These are phyloP conservation scores for Tenthredo scrophulariae DNA, from an alignment of 2,888 invertebrate species.

Conservation along the genomic window DNA sequence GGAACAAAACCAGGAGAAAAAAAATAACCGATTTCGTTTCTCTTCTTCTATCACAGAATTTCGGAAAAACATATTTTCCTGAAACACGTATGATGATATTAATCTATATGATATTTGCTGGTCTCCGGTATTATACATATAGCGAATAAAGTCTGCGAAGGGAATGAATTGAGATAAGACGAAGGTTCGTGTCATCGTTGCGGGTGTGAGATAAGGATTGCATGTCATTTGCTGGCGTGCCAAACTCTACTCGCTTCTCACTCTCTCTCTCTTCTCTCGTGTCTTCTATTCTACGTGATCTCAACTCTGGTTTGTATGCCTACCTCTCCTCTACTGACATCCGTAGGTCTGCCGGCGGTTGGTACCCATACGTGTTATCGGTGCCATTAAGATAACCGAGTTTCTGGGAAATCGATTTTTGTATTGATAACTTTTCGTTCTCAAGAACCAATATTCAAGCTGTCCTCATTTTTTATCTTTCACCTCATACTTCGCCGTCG, in stretches of 20 bases:
- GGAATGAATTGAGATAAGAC: conserved; percentile 6
- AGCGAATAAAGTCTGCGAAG: neutral
- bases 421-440: conserved; percentile 50
- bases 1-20: neutral
- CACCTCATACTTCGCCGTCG: neutral
- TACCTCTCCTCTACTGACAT: conserved; percentile 15
- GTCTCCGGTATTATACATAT: conserved; percentile 17
- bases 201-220: conserved; percentile 33
- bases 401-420: conserved; percentile 52
- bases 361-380: conserved; percentile 47
- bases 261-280: conserved; percentile 29
- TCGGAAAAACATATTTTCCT: neutral
- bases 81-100: neutral
- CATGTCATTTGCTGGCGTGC: conserved; percentile 41
- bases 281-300: conserved; percentile 26
- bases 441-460: conserved; percentile 42
- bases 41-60: too few species aligned
- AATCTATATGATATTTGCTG: neutral
- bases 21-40: neutral
- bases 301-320: conserved; percentile 4
- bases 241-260: neutral
- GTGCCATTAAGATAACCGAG: conserved; percentile 55
- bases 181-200: conserved; percentile 32
- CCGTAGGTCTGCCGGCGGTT: conserved; percentile 12
- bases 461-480: conserved; percentile 26